These are phyloP conservation scores for Craniophora ligustri DNA, from an alignment of 2,888 invertebrate species.

Conservation along the genomic window DNA sequence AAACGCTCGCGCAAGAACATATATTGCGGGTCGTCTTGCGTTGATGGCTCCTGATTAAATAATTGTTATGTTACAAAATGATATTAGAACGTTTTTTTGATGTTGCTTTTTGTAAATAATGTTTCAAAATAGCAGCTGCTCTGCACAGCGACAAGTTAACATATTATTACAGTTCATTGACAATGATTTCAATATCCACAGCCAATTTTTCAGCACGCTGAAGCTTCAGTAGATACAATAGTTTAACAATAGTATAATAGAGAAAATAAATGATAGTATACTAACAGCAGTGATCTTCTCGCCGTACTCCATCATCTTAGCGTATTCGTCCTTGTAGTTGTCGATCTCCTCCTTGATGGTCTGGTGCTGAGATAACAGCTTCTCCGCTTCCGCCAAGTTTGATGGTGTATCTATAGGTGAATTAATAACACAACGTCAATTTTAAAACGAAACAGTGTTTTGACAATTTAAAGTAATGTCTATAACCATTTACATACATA, in stretches of 20 bases:
- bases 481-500: no score
- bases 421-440: no score
- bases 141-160: no score
- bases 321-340: slow-evolving; percentile 99
- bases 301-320: slow-evolving; percentile 99
- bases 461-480: no score
- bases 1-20: slow-evolving; percentile 99
- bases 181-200: neutral
- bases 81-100: no score
- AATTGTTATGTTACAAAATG: neutral
- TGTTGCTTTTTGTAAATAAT: no score
- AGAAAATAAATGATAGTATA: slow-evolving; percentile 12
- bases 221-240: no score
- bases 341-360: slow-evolving; percentile 99
- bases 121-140: no score
- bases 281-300: slow-evolving; percentile 95
- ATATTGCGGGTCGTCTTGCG: slow-evolving; percentile 99
- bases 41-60: slow-evolving; percentile 91
- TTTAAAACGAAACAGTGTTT: no score
- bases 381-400: slow-evolving; percentile 98
- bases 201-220: no score
- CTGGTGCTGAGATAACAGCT: slow-evolving; percentile 98
- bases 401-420: slow-evolving; percentile 93
- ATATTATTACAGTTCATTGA: neutral
- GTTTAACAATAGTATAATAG: no score